phyloP scores from a whole-genome alignment of 2,113 vertebrate species.

The Engystomops pustulosus region DNA sequence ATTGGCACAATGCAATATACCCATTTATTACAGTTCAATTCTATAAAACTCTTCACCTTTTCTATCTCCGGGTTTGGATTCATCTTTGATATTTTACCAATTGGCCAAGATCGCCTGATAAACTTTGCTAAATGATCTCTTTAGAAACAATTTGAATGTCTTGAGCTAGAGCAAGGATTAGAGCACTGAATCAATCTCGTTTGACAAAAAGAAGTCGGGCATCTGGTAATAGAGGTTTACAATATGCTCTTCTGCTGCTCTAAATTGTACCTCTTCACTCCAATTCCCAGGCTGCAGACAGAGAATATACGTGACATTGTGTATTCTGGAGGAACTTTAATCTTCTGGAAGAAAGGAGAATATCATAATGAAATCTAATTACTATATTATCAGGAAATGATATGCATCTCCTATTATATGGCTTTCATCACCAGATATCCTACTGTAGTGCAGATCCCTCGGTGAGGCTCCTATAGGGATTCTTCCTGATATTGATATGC shows the following conservation, averaged over 20 bases:
- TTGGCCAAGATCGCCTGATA: neutral
- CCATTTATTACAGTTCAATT: no score
- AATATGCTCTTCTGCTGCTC: neutral
- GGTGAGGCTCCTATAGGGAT: neutral
- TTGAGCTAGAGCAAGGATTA: neutral
- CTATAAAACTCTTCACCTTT: neutral
- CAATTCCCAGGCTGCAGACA: neutral
- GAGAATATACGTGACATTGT: neutral
- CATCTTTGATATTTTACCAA: neutral
- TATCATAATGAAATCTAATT: constrained; percentile 11
- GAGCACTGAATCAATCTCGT: constrained; percentile 3
- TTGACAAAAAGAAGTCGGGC: neutral
- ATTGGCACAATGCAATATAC: neutral
- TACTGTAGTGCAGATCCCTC: neutral
- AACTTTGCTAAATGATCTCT: neutral
- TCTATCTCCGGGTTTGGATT: neutral
- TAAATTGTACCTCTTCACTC: constrained; percentile 15
- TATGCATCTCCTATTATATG: neutral
- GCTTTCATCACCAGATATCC: no score
- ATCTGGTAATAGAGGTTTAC: constrained; percentile 1
- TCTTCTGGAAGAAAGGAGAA: neutral
- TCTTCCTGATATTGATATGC: neutral
- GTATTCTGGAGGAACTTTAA: neutral
- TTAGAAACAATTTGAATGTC: neutral
- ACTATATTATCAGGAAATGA: neutral